These are phyloP conservation scores for Malacosoma neustria DNA, from an alignment of 2,888 invertebrate genomes.

Conservation along the genomic window DNA sequence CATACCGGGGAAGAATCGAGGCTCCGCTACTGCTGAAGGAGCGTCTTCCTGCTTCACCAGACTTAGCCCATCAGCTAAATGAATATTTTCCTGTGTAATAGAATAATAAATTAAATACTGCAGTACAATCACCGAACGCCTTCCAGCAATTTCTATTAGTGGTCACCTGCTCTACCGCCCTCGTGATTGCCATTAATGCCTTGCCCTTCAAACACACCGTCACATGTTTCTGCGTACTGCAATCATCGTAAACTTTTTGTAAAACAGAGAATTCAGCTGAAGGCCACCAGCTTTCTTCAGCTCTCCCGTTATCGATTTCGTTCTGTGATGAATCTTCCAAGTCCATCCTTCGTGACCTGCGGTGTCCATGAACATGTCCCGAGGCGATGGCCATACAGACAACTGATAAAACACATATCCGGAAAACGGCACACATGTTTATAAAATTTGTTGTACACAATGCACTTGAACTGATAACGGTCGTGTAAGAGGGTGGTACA, in stretches of 20 bases:
- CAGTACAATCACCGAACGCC: conserved; percentile 26
- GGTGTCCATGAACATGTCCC: conserved; percentile 56
- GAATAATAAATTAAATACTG: conserved; percentile 33
- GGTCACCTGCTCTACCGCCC: conserved; percentile 76
- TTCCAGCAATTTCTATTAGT: conserved; percentile 17
- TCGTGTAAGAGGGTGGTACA: conserved; percentile 60
- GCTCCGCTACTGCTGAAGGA: conserved; percentile 69
- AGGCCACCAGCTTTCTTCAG: conserved; percentile 70
- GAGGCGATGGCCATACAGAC: conserved; percentile 55
- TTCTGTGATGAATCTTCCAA: conserved; percentile 55
- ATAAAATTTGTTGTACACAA: conserved; percentile 43
- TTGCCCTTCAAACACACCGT: conserved; percentile 77
- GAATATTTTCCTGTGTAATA: conserved; percentile 72
- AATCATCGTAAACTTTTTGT: conserved; percentile 78
- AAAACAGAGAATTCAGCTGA: conserved; percentile 75
- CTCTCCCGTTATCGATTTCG: conserved; percentile 66
- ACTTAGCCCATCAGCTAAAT: conserved; percentile 75
- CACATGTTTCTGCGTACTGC: conserved; percentile 76
- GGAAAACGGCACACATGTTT: conserved; percentile 62
- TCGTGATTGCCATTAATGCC: conserved; percentile 72
- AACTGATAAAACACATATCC: conserved; percentile 60
- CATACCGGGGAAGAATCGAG: conserved; percentile 72
- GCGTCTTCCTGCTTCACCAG: conserved; percentile 75
- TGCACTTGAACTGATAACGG: conserved; percentile 54
- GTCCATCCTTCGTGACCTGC: conserved; percentile 62